A percentile compares a stretch with the other conserved stretches of the same genome.
These are phyloP conservation scores for Mesodorylaimus sp. DNA, from an alignment of 2,888 invertebrate species.

Conservation along the genomic window DNA sequence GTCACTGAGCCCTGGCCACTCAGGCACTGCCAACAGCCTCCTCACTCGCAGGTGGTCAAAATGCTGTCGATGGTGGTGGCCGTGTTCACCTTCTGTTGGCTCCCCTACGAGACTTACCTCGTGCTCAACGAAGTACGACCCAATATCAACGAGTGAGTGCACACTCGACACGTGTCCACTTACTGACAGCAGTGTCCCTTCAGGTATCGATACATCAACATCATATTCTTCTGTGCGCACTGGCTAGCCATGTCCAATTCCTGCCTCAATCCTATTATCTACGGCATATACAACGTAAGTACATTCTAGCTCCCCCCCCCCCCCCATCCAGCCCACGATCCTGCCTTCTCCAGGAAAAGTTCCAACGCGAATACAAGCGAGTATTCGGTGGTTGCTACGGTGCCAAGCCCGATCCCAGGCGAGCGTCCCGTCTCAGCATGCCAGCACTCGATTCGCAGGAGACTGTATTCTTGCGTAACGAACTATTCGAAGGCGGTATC, in stretches of 20 bases:
- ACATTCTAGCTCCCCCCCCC: neutral
- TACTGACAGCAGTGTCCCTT: neutral
- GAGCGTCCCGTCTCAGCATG: neutral
- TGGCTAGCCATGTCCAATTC: slow-evolving; percentile 60
- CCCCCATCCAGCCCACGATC: neutral
- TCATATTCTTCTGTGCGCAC: slow-evolving; percentile 65
- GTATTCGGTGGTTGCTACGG: slow-evolving; percentile 3
- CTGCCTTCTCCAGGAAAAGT: slow-evolving; percentile 6
- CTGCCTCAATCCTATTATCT: slow-evolving; percentile 73
- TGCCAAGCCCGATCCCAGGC: neutral
- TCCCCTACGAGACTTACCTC: slow-evolving; percentile 36
- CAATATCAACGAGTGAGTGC: slow-evolving; percentile 13
- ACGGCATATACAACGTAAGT: slow-evolving; percentile 70
- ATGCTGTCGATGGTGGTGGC: slow-evolving; percentile 33
- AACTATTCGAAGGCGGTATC: neutral
- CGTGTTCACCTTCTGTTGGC: slow-evolving; percentile 36
- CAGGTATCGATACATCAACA: slow-evolving; percentile 60
- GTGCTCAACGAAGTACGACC: slow-evolving; percentile 23
- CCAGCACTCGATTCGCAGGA: neutral
- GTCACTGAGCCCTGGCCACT: slow-evolving; percentile 15
- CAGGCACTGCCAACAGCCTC: neutral
- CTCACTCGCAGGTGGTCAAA: slow-evolving; percentile 20
- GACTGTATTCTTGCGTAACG: neutral
- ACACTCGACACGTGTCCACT: neutral
- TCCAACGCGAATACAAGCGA: slow-evolving; percentile 8